Evolutionary conservation across 2,797 vertebrate species (phyloP), one percentile per base, ranked within the genome.

Genomic region (Lateolabrax maculatus): DNA sequence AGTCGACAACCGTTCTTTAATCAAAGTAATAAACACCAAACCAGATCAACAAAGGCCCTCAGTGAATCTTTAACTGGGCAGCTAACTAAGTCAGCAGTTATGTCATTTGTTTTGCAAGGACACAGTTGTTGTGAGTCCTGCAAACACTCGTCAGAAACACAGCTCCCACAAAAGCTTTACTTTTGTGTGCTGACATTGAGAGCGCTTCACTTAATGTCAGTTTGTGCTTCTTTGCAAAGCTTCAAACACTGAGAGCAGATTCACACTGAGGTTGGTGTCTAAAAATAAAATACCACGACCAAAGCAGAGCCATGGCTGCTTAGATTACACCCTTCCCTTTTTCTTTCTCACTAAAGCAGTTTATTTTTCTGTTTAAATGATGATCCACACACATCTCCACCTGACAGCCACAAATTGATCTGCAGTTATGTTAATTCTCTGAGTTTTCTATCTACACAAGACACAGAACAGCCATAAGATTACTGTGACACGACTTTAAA

Each of bases 211-310:
- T 23, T 19, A 8, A n/a, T n/a, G n/a, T 46, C 23, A 23, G 8
- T 7, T 58, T 19, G 19, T 37, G 23, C 18, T 10, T 66, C 37
- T 70, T 29, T 44, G 39, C 19, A 43, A 18, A 48, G 41, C 25
- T 66, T 44, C 4, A 77, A 25, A 23, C 29, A 9, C 12, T 58
- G 9, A 5, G 21, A 39, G 37, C 66, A 46, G 43, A 41, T 65
- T 65, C 39, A 25, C 25, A 5, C 48, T 39, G 56, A 81, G 76
- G 61, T 85, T 48, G 21, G 6, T 3, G 41, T 80, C 88, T 91
- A 93, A 89, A 91, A 90, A 93, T 90, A 93, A 62, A 46, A 43
- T 0, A 2, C 48, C n/a, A 39, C 31, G 43, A 12, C 31, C 10
- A 27, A 36, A 46, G 27, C 23, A 65, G 75, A 39, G 53, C 13